Conservation (phyloP, 2,113 vertebrate species). For the Tetrax tetrax region DNA sequence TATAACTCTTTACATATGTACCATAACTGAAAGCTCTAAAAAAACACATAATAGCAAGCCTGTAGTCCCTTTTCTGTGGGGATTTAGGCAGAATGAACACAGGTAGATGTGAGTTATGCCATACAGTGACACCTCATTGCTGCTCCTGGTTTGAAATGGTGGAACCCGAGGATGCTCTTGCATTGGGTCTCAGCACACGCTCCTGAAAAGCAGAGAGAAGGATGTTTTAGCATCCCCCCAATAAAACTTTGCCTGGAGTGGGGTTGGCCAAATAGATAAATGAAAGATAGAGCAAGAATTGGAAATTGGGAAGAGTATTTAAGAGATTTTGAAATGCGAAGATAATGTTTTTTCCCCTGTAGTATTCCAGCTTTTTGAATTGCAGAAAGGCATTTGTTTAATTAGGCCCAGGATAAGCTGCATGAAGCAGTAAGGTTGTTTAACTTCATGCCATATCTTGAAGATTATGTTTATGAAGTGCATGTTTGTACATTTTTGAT, state of each 20-base stretch:
- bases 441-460: neutral
- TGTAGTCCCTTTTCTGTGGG: neutral
- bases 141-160: neutral
- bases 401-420: neutral
- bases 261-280: neutral
- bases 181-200: accelerated
- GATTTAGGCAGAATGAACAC: neutral
- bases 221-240: neutral
- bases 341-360: neutral
- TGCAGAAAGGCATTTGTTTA: neutral
- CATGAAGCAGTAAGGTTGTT: neutral
- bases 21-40: neutral
- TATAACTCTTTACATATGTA: neutral
- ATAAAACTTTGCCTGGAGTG: neutral
- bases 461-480: neutral
- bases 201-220: neutral
- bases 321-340: neutral
- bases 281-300: neutral
- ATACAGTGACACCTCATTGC: neutral
- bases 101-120: neutral
- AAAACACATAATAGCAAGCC: neutral
- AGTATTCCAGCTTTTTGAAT: neutral
- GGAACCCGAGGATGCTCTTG: neutral
- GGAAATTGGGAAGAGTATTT: neutral
- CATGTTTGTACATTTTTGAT: neutral